These are phyloP conservation scores for Pheucticus melanocephalus DNA, from an alignment of 2,113 vertebrate genomes.

Conservation along the genomic window DNA sequence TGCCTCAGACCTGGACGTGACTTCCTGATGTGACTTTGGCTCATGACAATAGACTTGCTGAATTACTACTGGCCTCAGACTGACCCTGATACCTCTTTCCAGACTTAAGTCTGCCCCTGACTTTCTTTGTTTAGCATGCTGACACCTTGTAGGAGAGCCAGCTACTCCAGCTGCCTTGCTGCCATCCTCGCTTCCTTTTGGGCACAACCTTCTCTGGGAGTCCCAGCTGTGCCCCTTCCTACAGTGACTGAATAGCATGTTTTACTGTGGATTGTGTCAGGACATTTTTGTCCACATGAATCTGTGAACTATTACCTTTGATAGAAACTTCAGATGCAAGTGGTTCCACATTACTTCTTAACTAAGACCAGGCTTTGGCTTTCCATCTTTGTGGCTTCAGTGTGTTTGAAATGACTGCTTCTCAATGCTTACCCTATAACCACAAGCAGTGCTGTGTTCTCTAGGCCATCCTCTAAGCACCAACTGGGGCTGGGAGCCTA, in stretches of 20 bases:
- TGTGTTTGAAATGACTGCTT: background rate
- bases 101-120: background rate
- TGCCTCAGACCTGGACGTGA: background rate
- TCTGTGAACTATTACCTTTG: background rate
- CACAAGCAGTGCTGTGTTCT: background rate
- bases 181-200: rapidly evolving
- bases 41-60: background rate
- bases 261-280: background rate
- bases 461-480: background rate
- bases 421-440: background rate
- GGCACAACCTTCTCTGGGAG: background rate
- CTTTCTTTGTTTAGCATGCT: background rate
- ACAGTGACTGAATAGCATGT: rapidly evolving
- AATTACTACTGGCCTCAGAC: background rate
- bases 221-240: background rate
- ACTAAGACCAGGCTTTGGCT: background rate
- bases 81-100: background rate
- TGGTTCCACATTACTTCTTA: background rate
- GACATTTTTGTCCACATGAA: background rate
- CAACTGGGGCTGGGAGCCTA: background rate
- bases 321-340: background rate
- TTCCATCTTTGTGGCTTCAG: background rate
- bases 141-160: background rate
- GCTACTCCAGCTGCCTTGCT: background rate
- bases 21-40: background rate